Evolutionary conservation across 2,888 invertebrate genomes (phyloP).

Genomic region (Steinernema carpocapsae): DNA sequence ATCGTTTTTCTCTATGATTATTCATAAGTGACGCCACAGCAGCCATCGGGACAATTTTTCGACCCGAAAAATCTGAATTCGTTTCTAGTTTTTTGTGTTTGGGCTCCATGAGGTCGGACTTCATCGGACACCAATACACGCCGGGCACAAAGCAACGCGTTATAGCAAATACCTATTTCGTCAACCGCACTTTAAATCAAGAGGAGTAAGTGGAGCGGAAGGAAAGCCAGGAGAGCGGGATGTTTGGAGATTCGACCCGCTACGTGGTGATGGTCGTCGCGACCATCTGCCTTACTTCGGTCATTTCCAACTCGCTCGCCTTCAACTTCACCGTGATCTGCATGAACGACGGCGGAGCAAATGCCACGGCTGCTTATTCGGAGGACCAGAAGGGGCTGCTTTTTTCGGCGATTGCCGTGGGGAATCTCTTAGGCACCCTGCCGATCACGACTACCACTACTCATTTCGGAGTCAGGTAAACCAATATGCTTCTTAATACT

Average conservation of each 20-base stretch:
- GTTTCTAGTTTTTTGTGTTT: too few relatives aligned
- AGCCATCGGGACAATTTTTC: too few relatives aligned
- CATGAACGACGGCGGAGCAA: slow-evolving; percentile 36
- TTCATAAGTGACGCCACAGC: too few relatives aligned
- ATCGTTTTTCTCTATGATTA: too few relatives aligned
- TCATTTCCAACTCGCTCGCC: slow-evolving; percentile 40
- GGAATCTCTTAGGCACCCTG: not conserved
- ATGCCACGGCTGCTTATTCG: slow-evolving; percentile 8
- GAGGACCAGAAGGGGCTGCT: slow-evolving; percentile 17
- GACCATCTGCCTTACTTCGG: slow-evolving; percentile 36
- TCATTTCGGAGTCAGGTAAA: slow-evolving; percentile 27
- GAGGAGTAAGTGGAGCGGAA: too few relatives aligned
- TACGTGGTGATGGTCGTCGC: slow-evolving; percentile 25
- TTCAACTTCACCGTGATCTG: too few relatives aligned
- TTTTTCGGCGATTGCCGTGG: not conserved
- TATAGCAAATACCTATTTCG: too few relatives aligned
- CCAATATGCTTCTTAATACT: not conserved
- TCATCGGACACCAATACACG: too few relatives aligned
- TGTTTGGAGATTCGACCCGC: slow-evolving; percentile 1
- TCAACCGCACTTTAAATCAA: too few relatives aligned
- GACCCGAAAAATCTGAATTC: too few relatives aligned
- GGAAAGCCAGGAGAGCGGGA: not conserved
- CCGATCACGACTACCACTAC: not conserved
- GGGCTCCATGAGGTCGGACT: too few relatives aligned
- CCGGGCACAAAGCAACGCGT: too few relatives aligned